Evolutionary conservation across 2,888 invertebrate genomes (phyloP).

Genomic region (Lasius platythorax): DNA sequence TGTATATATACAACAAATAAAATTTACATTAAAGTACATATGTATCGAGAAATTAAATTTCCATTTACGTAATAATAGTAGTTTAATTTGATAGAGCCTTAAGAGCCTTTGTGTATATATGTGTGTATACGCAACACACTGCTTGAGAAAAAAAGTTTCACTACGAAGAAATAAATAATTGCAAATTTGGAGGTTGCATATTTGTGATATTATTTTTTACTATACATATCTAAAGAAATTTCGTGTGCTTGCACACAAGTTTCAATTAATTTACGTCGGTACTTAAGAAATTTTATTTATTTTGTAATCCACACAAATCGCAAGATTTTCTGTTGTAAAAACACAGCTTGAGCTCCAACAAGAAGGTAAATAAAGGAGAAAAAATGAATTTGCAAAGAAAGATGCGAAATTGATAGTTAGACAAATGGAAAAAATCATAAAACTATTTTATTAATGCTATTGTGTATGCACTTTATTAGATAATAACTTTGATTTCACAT

Average conservation of each 20-base stretch:
- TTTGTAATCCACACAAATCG: not conserved
- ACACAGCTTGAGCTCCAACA: not conserved
- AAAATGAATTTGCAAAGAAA: slow-evolving; percentile 6
- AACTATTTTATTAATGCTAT: not conserved
- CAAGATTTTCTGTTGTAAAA: not conserved
- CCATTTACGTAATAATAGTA: not conserved
- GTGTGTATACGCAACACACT: no score
- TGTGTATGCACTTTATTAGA: not conserved
- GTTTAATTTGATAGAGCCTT: not conserved
- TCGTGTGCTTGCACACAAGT: no score
- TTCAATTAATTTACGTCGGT: not conserved
- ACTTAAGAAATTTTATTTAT: not conserved
- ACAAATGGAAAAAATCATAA: slow-evolving; percentile 5
- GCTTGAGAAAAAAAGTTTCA: not conserved
- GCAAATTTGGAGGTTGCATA: not conserved
- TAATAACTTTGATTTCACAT: not conserved
- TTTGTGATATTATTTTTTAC: not conserved
- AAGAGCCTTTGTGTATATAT: no score
- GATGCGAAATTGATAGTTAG: slow-evolving; percentile 7
- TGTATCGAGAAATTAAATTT: slow-evolving; percentile 6
- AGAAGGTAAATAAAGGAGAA: not conserved
- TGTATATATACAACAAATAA: no score
- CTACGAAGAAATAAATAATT: not conserved
- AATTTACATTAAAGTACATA: no score
- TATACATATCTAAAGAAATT: not conserved